Percentiles rank a stretch among this genome's conserved stretches.
Evolutionary conservation across 1,140 invertebrate genomes (phyloP).

Genomic region (Odontomachus brunneus): DNA sequence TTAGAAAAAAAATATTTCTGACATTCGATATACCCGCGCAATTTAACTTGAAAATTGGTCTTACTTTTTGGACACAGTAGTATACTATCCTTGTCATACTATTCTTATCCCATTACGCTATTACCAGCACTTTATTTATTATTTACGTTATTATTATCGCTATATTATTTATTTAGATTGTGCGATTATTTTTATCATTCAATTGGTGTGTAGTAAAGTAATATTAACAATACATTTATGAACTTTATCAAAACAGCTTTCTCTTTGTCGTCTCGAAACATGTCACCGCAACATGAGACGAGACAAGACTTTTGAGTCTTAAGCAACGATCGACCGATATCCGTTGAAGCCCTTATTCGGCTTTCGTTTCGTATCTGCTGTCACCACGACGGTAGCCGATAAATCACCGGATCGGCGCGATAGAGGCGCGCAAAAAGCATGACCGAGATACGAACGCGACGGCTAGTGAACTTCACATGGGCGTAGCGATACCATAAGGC

Average conservation of each 20-base stretch:
- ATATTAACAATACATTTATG: no score
- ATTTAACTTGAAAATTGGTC: no score
- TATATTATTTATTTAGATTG: no score
- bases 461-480: constrained; percentile 79
- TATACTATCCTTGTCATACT: no score
- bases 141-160: no score
- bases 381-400: constrained; percentile 38
- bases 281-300: not conserved
- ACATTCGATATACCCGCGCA: no score
- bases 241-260: not conserved
- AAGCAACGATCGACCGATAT: constrained; percentile 2
- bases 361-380: constrained; percentile 33
- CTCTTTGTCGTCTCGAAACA: not conserved
- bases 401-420: constrained; percentile 60
- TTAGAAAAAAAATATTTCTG: no score
- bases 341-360: constrained; percentile 15
- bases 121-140: no score
- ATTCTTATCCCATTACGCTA: no score
- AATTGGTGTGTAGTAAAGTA: no score
- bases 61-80: no score
- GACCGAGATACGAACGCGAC: constrained; percentile 45
- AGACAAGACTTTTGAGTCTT: not conserved
- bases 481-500: constrained; percentile 80
- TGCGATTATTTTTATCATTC: no score
- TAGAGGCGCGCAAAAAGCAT: constrained; percentile 13